A percentile compares a stretch with the other conserved stretches of the same genome.
These are phyloP conservation scores for Meiosimyza decipiens DNA, from an alignment of 2,888 invertebrate species.

Conservation along the genomic window DNA sequence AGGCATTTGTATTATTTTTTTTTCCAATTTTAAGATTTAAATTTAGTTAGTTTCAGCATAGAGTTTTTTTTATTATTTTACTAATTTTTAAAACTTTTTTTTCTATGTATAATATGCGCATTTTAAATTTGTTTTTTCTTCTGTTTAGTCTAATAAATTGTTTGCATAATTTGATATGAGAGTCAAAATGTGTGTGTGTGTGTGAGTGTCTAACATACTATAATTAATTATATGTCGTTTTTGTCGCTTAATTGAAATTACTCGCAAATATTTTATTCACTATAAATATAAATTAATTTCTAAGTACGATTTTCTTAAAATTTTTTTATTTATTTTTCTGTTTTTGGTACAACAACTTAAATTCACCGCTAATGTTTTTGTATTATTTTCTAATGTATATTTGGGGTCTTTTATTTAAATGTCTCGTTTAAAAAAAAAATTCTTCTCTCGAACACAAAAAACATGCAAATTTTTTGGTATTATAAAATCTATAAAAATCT, in stretches of 20 bases:
- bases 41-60: slow-evolving; percentile 1
- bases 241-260: too few species aligned
- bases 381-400: not conserved
- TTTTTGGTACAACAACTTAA: not conserved
- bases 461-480: too few species aligned
- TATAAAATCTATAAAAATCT: too few species aligned
- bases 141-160: slow-evolving; percentile 9
- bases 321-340: slow-evolving; percentile 1
- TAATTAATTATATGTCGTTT: too few species aligned
- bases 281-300: too few species aligned
- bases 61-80: not conserved
- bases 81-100: slow-evolving; percentile 3
- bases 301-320: not conserved
- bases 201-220: not conserved
- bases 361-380: not conserved
- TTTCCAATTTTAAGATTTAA: slow-evolving; percentile 12
- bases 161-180: slow-evolving; percentile 30
- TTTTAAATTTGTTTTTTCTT: not conserved
- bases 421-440: too few species aligned
- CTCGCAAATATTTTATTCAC: too few species aligned
- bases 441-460: too few species aligned
- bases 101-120: slow-evolving; percentile 6
- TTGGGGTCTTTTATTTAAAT: too few species aligned
- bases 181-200: slow-evolving; percentile 20
- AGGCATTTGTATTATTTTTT: slow-evolving; percentile 22